Percentiles rank a stretch among this genome's conserved stretches.
phyloP scores from a whole-genome alignment of 2,797 vertebrate genomes.

The Dryobates pubescens region DNA sequence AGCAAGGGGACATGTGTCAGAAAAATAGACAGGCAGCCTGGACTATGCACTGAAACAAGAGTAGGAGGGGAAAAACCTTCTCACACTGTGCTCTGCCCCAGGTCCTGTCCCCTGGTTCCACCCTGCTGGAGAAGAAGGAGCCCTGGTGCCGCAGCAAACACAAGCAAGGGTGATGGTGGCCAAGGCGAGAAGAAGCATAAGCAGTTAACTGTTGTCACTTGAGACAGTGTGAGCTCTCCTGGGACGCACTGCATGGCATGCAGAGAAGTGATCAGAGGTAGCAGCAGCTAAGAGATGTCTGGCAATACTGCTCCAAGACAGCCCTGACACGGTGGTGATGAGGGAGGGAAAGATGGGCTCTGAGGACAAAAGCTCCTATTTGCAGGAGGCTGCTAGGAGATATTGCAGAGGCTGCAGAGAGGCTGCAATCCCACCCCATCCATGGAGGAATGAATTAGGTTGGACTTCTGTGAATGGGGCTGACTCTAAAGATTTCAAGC shows the following conservation, averaged over 20 bases:
- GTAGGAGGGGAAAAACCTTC: neutral
- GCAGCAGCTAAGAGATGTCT: neutral
- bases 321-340: neutral
- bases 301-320: neutral
- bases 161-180: neutral
- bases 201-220: neutral
- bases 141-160: neutral
- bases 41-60: neutral
- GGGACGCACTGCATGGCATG: neutral
- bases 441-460: neutral
- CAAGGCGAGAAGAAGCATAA: neutral
- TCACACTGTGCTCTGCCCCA: neutral
- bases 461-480: neutral
- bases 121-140: neutral
- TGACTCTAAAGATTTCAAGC: neutral
- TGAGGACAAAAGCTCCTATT: neutral
- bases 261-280: neutral
- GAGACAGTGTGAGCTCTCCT: neutral
- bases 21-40: constrained; percentile 2
- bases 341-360: neutral
- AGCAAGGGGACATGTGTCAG: constrained; percentile 23
- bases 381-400: neutral
- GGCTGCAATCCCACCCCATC: neutral
- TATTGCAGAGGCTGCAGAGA: neutral
- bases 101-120: neutral